phyloP scores from a whole-genome alignment of 2,113 vertebrate species.

The Tinamus guttatus region DNA sequence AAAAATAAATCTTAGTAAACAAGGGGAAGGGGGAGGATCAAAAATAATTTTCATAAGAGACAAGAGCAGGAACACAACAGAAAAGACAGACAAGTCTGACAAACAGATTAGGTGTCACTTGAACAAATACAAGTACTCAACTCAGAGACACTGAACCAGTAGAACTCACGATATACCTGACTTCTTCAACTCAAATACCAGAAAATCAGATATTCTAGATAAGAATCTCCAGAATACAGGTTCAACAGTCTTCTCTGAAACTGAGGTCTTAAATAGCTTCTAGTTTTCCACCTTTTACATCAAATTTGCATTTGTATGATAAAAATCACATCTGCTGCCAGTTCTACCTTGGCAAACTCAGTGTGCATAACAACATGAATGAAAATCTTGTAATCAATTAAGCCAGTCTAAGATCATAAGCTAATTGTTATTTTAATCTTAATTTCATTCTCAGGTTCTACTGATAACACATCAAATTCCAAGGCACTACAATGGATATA shows the following conservation, averaged over 20 bases:
- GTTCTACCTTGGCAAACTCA: not conserved
- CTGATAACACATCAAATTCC: not conserved
- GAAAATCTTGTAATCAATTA: fast-evolving
- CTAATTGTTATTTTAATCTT: not conserved
- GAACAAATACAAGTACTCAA: not conserved
- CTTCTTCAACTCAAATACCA: not conserved
- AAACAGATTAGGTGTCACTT: not conserved
- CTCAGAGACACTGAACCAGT: not conserved
- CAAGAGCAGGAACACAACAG: not conserved
- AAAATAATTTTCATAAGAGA: not conserved
- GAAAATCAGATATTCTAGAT: not conserved
- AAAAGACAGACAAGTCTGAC: not conserved
- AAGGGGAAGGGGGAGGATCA: not conserved
- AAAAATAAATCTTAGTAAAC: not conserved
- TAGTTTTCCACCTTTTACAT: too few species aligned
- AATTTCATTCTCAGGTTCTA: not conserved
- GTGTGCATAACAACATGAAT: not conserved
- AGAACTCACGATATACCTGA: not conserved
- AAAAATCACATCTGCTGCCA: not conserved
- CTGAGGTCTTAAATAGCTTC: not conserved
- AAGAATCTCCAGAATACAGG: not conserved
- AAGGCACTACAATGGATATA: not conserved
- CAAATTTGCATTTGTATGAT: not conserved
- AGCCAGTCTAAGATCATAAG: not conserved
- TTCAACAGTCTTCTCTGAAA: not conserved